Conservation (phyloP, 2,888 invertebrate species). For the Exocentrus adspersus region DNA sequence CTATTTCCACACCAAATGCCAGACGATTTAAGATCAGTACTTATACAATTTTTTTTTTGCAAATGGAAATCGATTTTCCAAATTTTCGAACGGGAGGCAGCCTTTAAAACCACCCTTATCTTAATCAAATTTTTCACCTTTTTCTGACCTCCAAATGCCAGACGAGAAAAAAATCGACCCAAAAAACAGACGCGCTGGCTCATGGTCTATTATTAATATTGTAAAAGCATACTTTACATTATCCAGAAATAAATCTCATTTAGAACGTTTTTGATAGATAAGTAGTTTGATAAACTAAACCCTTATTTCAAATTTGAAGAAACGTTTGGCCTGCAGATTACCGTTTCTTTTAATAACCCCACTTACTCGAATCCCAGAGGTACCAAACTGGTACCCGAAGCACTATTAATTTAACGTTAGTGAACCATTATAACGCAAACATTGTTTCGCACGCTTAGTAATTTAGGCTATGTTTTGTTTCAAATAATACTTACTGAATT, state of each 20-base stretch:
- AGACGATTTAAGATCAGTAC: too few species aligned
- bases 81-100: too few species aligned
- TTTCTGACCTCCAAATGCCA: too few species aligned
- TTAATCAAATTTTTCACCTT: too few species aligned
- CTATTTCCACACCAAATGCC: too few species aligned
- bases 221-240: too few species aligned
- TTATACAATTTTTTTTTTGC: too few species aligned
- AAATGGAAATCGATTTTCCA: too few species aligned
- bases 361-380: slow-evolving; percentile 27
- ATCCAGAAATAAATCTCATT: not conserved
- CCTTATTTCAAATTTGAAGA: slow-evolving; percentile 4
- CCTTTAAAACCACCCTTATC: too few species aligned
- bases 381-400: slow-evolving; percentile 21
- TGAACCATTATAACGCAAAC: slow-evolving; percentile 42
- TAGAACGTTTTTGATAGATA: not conserved
- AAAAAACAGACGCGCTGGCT: too few species aligned
- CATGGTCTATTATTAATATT: too few species aligned
- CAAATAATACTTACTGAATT: slow-evolving; percentile 33
- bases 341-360: slow-evolving; percentile 25
- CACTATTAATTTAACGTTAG: slow-evolving; percentile 51
- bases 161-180: too few species aligned
- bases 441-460: slow-evolving; percentile 43
- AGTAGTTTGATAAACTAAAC: not conserved
- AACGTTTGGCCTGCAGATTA: slow-evolving; percentile 26
- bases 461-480: slow-evolving; percentile 29